Evolutionary conservation across 2,113 vertebrate species (phyloP), one percentile per base, ranked within the genome.

Genomic region (Sander lucioperca): DNA sequence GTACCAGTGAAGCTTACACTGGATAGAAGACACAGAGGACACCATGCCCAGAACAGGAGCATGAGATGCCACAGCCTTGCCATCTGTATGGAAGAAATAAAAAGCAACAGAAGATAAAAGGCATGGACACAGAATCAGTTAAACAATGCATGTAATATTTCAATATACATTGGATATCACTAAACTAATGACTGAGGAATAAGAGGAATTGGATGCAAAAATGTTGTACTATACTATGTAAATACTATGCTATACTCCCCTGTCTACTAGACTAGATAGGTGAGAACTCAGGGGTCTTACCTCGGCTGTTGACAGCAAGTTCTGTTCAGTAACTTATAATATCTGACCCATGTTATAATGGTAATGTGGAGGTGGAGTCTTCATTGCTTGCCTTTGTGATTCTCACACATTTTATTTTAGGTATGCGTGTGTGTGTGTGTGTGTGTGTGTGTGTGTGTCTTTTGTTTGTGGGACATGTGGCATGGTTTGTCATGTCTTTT

Each of bases 31-130:
- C 88, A 68, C 0, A 43, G 0, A 68, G 74, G 77, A 73, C 59
- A 81, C 65, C 69, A 57, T 4, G 68, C 11, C 59, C 63, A 80
- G 21, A 23, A 76, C 69, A 90, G 19, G 74, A 90, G 51, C 51
- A 88, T 8, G 79, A 79, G 0, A 0, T 39, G 48, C 85, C 83
- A 82, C 56, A 90, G 48, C 45, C 4, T 43, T 2, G 56, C 27
- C 88, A 89, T 89, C 84, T 85, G 57, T 0, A 23, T 3, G 11
- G 47, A 63, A 33, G 6, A 30, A 21, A 39, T 14, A 58, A 9
- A 57, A 4, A 62, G 16, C 1, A 1, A 65, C 13, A 48, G 6
- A 25, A 16, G 7, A 10, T 58, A n/a, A 33, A 59, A 48, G 16
- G 0, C 21, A 25, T 23, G 6, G 4, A 16, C 16, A 54, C 19